Percentiles rank a stretch among this genome's conserved stretches.
Conservation (phyloP, 2,113 vertebrate species). For the Ramphastos sulfuratus region DNA sequence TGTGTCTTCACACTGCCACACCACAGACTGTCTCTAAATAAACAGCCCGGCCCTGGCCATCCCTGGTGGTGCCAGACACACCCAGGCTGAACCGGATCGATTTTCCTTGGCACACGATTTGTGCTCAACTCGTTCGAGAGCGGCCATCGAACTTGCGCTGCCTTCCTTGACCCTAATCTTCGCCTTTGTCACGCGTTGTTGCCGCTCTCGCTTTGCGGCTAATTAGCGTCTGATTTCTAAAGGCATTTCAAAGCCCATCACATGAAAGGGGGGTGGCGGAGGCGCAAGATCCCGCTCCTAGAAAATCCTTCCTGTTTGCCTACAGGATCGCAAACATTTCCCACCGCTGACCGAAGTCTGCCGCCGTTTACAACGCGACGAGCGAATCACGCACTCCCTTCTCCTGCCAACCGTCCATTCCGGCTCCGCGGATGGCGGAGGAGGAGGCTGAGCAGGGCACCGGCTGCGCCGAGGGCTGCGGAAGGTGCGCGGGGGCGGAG, state of each 20-base stretch:
- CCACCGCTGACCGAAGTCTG: background rate
- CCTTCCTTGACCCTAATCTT: background rate
- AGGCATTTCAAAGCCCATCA: background rate
- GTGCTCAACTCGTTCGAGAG: background rate
- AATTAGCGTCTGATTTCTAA: constrained; percentile 15
- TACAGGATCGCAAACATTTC: background rate
- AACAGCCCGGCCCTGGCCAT: background rate
- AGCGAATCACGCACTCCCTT: background rate
- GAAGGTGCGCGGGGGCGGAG: background rate
- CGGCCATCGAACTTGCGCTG: fast-evolving
- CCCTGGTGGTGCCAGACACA: too few species aligned
- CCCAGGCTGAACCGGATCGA: background rate
- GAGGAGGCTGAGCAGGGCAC: too few species aligned
- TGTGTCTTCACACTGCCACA: background rate
- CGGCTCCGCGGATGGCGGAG: too few species aligned
- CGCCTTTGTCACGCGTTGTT: background rate
- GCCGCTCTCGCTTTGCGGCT: background rate
- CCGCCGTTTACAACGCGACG: background rate
- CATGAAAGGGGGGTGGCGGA: background rate
- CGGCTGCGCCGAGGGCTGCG: background rate
- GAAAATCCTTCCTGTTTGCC: background rate
- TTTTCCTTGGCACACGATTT: background rate
- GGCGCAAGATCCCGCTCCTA: background rate
- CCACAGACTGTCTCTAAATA: background rate
- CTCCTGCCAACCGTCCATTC: too few species aligned